These are phyloP conservation scores for Puffinus mauretanicus DNA, from an alignment of 2,113 vertebrate species.

Conservation along the genomic window DNA sequence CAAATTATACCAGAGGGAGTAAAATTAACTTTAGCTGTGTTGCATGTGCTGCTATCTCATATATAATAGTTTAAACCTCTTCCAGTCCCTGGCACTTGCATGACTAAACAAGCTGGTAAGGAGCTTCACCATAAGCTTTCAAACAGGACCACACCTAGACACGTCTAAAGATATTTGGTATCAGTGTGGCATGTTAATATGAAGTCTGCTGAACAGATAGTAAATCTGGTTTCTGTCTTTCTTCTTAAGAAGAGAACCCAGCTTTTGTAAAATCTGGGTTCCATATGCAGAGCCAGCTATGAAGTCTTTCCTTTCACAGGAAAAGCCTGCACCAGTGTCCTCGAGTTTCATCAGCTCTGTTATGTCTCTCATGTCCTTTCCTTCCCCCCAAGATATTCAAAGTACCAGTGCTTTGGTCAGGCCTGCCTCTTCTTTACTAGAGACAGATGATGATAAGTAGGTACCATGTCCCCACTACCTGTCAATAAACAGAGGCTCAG, in stretches of 20 bases:
- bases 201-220: constrained; percentile 55
- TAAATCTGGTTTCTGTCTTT: constrained; percentile 52
- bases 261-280: constrained; percentile 61
- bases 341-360: constrained; percentile 50
- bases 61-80: not conserved
- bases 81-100: not conserved
- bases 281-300: constrained; percentile 64
- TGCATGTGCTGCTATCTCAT: not conserved
- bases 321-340: constrained; percentile 59
- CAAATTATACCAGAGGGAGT: not conserved
- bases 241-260: constrained; percentile 41
- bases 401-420: not conserved
- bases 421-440: not conserved
- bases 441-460: not conserved
- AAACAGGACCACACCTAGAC: constrained; percentile 1
- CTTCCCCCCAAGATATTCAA: constrained; percentile 2
- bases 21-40: not conserved
- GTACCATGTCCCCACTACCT: not conserved
- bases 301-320: constrained; percentile 66
- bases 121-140: not conserved
- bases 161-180: not conserved
- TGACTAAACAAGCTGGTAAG: not conserved
- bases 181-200: constrained; percentile 1
- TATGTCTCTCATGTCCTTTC: constrained; percentile 16
- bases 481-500: not conserved